Evolutionary conservation across 2,113 vertebrate species (phyloP).

Genomic region (Lophura nycthemera): DNA sequence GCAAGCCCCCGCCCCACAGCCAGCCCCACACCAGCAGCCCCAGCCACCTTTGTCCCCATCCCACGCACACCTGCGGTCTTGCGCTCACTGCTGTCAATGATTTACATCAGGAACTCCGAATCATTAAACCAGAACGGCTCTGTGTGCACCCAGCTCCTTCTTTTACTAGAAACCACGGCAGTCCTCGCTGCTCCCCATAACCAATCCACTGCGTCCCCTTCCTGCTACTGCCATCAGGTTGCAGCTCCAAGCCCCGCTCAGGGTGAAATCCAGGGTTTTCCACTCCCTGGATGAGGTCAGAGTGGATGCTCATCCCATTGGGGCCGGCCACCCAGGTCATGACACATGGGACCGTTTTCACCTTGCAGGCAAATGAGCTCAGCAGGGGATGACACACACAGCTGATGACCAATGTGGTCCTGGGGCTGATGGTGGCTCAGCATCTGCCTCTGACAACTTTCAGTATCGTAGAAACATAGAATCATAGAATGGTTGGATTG

Average conservation of each 20-base stretch:
- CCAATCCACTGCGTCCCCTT: not conserved
- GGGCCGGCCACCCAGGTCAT: not conserved
- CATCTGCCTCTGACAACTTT: not conserved
- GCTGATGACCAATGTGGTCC: not conserved
- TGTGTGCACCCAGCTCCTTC: fast-evolving
- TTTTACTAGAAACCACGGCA: not conserved
- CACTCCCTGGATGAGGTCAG: fast-evolving
- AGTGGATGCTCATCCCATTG: not conserved
- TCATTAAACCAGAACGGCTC: not conserved
- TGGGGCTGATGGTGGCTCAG: fast-evolving
- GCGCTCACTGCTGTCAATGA: not conserved
- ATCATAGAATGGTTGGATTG: not conserved
- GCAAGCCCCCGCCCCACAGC: not conserved
- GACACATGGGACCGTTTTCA: not conserved
- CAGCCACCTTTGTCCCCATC: not conserved
- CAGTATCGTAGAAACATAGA: not conserved
- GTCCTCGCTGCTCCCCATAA: not conserved
- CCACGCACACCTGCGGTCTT: fast-evolving
- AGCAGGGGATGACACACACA: not conserved
- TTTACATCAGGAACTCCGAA: constrained; percentile 30
- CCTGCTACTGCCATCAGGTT: not conserved
- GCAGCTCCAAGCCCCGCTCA: not conserved
- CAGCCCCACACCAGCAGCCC: not conserved
- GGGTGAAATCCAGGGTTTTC: not conserved
- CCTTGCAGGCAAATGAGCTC: not conserved